Conservation (phyloP, 2,888 invertebrate genomes). For the Lacanobia wlatinum region DNA sequence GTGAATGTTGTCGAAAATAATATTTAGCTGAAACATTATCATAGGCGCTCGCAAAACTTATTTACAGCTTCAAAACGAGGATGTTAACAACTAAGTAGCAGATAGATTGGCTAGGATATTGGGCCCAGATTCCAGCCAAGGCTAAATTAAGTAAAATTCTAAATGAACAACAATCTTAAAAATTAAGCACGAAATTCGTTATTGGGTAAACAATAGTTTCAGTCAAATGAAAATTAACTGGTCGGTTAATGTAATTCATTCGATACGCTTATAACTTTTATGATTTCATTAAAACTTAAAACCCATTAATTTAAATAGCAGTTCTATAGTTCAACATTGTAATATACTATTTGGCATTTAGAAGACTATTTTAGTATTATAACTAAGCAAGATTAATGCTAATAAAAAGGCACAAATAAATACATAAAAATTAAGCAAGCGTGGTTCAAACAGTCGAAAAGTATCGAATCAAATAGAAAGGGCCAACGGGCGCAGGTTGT, state of each 20-base stretch:
- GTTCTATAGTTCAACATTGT: neutral
- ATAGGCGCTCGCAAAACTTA: slow-evolving; percentile 2
- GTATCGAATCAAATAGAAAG: slow-evolving; percentile 45
- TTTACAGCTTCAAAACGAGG: neutral
- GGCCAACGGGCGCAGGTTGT: slow-evolving; percentile 50
- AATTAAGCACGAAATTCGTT: neutral
- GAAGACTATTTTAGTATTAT: neutral
- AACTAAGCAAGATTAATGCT: neutral
- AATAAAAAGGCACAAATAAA: neutral
- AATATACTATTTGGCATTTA: neutral
- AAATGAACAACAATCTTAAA: neutral
- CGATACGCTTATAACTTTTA: slow-evolving; percentile 12
- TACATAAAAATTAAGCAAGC: neutral
- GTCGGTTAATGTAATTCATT: slow-evolving; percentile 27
- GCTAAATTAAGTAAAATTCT: neutral
- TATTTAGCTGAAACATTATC: slow-evolving; percentile 20
- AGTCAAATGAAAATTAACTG: slow-evolving; percentile 24
- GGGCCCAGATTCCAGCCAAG: neutral
- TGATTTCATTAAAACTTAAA: slow-evolving; percentile 15
- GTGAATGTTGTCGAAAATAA: neutral
- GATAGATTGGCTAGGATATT: neutral
- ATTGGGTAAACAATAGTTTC: neutral
- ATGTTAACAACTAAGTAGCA: neutral
- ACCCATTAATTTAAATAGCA: slow-evolving; percentile 5
- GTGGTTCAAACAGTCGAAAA: neutral